Evolutionary conservation across 2,888 invertebrate genomes (phyloP).

Genomic region (Diadegma fenestrale): DNA sequence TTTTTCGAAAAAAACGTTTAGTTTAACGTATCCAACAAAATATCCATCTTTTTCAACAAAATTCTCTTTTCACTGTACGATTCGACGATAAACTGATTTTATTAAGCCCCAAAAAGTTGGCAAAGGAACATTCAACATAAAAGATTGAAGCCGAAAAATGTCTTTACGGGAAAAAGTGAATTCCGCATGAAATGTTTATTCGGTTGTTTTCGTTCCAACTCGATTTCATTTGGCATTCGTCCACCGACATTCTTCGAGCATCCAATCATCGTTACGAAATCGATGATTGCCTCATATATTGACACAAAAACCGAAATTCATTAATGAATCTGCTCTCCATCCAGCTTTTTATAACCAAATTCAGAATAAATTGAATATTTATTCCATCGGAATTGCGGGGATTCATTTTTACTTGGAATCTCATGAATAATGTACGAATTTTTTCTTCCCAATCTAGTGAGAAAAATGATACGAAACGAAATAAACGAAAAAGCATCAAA

Average conservation of each 20-base stretch:
- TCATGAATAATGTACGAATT: conserved; percentile 19
- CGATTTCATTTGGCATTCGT: conserved; percentile 8
- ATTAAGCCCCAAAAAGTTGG: neutral
- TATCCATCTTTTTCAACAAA: too few species aligned
- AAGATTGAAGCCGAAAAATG: neutral
- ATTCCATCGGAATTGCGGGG: neutral
- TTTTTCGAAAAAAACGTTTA: too few species aligned
- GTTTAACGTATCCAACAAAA: too few species aligned
- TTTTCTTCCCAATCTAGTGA: neutral
- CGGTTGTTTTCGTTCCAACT: neutral
- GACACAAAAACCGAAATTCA: conserved; percentile 34
- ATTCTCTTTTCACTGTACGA: too few species aligned
- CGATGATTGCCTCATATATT: conserved; percentile 33
- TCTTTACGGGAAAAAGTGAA: neutral
- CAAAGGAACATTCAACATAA: neutral
- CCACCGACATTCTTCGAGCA: neutral
- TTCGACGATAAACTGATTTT: neutral
- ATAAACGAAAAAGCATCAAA: neutral
- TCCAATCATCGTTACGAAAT: conserved; percentile 49
- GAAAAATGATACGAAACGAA: neutral
- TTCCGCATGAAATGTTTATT: neutral
- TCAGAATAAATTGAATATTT: neutral
- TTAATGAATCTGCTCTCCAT: conserved; percentile 16
- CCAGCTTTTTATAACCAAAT: neutral
- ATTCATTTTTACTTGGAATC: neutral